phyloP scores from a whole-genome alignment of 2,888 invertebrate species.

The Drosophila pseudotalamancana region DNA sequence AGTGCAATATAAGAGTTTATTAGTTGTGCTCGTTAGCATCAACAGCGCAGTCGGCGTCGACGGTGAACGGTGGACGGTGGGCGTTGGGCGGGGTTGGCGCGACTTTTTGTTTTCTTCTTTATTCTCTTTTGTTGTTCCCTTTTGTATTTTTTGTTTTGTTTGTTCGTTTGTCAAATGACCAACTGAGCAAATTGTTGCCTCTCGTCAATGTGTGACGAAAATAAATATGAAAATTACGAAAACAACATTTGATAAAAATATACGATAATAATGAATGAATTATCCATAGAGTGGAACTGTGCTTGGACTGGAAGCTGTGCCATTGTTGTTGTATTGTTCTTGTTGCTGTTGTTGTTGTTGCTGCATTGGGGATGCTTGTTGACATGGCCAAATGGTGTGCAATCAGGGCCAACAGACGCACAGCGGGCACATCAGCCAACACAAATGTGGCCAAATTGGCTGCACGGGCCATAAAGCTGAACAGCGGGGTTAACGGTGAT shows the following conservation, averaged over 20 bases:
- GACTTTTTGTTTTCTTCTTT: not conserved
- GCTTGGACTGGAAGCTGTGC: not conserved
- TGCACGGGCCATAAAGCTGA: conserved; percentile 47
- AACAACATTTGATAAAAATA: conserved; percentile 63
- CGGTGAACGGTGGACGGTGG: not conserved
- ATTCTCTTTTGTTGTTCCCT: not conserved
- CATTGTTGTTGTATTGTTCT: no score
- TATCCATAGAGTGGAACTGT: not conserved
- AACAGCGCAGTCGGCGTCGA: not conserved
- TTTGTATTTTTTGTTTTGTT: no score
- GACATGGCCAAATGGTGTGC: not conserved
- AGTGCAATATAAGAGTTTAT: conserved; percentile 30
- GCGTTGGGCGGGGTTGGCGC: not conserved
- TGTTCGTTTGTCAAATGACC: conserved; percentile 34
- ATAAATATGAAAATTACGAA: conserved; percentile 39
- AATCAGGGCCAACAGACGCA: conserved; percentile 43
- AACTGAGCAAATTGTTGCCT: conserved; percentile 52
- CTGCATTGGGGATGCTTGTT: not conserved
- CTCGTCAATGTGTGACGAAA: conserved; percentile 47
- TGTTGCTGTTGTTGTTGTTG: not conserved
- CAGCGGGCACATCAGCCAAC: conserved; percentile 27
- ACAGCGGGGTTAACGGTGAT: conserved; percentile 20
- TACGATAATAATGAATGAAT: conserved; percentile 37
- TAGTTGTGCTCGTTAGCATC: conserved; percentile 10
- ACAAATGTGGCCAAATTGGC: conserved; percentile 53